Base-by-base conservation (phyloP, 2,797 vertebrate genomes). In the Lutjanus argentimaculatus region DNA sequence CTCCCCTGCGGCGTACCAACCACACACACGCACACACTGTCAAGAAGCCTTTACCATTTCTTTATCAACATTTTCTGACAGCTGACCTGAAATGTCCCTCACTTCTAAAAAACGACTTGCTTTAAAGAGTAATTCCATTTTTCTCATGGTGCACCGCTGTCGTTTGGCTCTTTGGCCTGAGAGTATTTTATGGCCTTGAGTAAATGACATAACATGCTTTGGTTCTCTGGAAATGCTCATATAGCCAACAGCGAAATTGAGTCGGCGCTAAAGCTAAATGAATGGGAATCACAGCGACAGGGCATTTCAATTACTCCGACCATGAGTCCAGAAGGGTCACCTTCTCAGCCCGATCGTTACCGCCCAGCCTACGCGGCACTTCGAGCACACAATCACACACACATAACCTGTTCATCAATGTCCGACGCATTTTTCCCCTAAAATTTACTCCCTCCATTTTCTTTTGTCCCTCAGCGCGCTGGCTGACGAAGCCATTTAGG, bases 381-480 rank as follows among this genome's bases (percentile, higher is more conserved):
- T 57, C n/a, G 17, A 55, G n/a, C 59, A 8, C 66, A 71, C 58
- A 67, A 57, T 58, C 71, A 62, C 72, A 59, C 75, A 70, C 52
- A 71, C 7, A 22, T 16, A 82, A 75, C 71, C 71, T 51, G 68
- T 93, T 92, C 92, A 94, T 94, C 93, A 92, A 90, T 70, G 83
- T 85, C 82, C 56, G 48, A 68, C 63, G 82, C 85, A 46, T 80
- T 79, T 79, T 63, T 48, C 30, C 77, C 68, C 42, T 53, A 52
- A 80, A 59, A 87, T 88, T 52, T 25, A 76, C 71, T 86, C 80
- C 72, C 52, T 85, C 80, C 45, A 70, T 83, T 86, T 79, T 85
- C 91, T 87, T 93, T 93, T 94, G 92, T 93, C 84, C 82, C 81
- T 63, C 8, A 58, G 83, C 46, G 56, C 74, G 86, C 91, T 74